Evolutionary conservation across 2,797 vertebrate genomes (phyloP), one percentile per base, ranked within the genome.

Genomic region (Scomberomorus guttatus): DNA sequence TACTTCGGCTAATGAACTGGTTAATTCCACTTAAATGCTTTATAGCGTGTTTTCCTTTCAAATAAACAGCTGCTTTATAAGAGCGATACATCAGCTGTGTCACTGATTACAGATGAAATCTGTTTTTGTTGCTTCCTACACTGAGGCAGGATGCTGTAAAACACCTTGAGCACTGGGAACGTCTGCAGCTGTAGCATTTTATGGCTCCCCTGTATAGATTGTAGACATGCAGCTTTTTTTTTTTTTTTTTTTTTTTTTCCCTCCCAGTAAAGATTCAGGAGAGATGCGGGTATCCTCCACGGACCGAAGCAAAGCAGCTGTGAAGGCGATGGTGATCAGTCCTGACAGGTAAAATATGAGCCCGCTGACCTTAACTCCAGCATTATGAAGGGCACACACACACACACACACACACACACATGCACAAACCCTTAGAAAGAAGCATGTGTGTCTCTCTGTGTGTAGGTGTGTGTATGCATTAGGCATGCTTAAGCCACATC

Each of bases 281-380:
- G 82, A 75, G 79, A 83, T 64, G 57, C 72, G 75, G 75, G 81
- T 72, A 75, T 87, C 78, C 89, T 83, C 89, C 63, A 32, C 5
- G 22, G 83, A 77, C 34, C 0, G 42, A 66, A 70, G 82, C 86
- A 77, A 84, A 90, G 85, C 81, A 72, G 78, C 88, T 79, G 82
- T 77, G 88, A 87, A 75, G 77, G 63, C 61, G 77, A 91, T 9
- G 71, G 5, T 89, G 87, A 93, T 93, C 88, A 84, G 79, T 70
- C 72, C 81, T 91, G 90, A 93, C 92, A 93, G 86, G 89, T 92
- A 85, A 89, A 93, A 92, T 93, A 92, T 93, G 90, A 93, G 87
- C 75, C 56, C 10, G 56, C 82, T 90, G 88, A 94, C 90, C 89
- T 92, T 74, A 87, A 87, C 90, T 76, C 59, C 70, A 50, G 75